Base-by-base conservation (phyloP, 2,888 invertebrate genomes). In the Halictus ligatus region DNA sequence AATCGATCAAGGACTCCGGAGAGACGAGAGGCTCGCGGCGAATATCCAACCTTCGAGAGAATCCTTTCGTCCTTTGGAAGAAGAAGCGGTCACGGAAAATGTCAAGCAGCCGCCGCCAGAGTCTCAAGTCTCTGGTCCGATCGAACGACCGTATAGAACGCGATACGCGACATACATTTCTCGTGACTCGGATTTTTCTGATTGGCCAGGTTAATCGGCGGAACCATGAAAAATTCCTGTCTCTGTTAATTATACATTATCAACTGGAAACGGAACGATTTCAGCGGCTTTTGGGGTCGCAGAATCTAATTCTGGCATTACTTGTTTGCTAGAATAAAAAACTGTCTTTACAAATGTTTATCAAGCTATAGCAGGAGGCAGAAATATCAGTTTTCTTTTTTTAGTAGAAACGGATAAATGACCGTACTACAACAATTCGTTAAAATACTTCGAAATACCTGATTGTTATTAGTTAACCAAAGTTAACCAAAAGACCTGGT, bases 1-100 rank as follows among this genome's bases (percentile, higher is more conserved):
- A 90, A 91, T 91, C 90, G 90, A 91, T 91, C 88, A 89, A 90
- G 88, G 88, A 88, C 88, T 90, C 86, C 91, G 25, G 89, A 90
- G 91, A 91, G 89, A 77, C 67, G 67, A 64, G 67, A 67, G 67
- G 89, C 86, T 86, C 88, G 83, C 85, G 83, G 88, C 88, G 91
- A 92, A 91, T 91, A 88, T 90, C 90, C 85, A 86, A 84, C 10
- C 54, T 54, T 88, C 40, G 80, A 81, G 69, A 67, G 35, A 64
- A 40, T 50, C 46, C 64, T 18, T 67, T n/a, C 71, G 73, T 81
- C 78, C 83, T 79, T 75, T 86, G 50, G 73, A 50, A 50, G 72
- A 80, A 13, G 75, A 54, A 54, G 73, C 71, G 43, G 13, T 79
- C 50, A 46, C 75, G 75, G 75, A 76, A 81, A 84, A 80, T 77